Base-by-base conservation (phyloP, 1,140 invertebrate genomes). In the Hesperophylax magnus region DNA sequence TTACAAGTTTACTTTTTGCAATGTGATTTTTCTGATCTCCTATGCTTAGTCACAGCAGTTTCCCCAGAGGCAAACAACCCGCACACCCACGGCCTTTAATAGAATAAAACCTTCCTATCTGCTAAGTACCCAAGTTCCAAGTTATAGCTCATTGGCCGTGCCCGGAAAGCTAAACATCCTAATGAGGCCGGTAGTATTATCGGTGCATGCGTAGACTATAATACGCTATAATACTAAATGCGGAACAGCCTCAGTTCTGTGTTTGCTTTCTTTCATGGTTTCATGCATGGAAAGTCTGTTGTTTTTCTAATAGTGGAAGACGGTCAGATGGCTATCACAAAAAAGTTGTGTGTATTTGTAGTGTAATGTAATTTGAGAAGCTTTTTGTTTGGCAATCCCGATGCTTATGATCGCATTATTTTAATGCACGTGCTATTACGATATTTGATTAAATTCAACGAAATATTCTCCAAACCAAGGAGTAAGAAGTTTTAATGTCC, bases 101-200 rank as follows among this genome's bases (percentile, higher is more conserved):
- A 79, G 79, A 79, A 83, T 81, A 83, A 83, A 83, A 83, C 82
- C 61, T 83, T 83, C 77, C 67, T 74, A 80, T 80, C 82, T 80
- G 39, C 39, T 47, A 47, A 47, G 39, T 47, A 47, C 39, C 39
- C 39, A 47, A 47, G 39, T 47, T 11, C 39, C 39, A 76, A 81
- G 69, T 69, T 77, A 58, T 56, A 77, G 82, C 71, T 81, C 82
- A 81, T 78, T 78, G 77, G 69, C 63, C 79, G 77, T 81, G 77
- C 76, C 60, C 79, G 77, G 76, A 79, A 81, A 81, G 81, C 77
- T 74, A 83, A 83, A 83, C 77, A 31, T 18, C 74, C 79, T 83
- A 83, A 83, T 79, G 69, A 83, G 82, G 1, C 39, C 78, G 74
- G 78, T 53, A 24, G 71, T 76, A 52, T 47, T 47, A 14, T 47